Conservation (phyloP, 2,797 vertebrate species). For the Poecilia picta region DNA sequence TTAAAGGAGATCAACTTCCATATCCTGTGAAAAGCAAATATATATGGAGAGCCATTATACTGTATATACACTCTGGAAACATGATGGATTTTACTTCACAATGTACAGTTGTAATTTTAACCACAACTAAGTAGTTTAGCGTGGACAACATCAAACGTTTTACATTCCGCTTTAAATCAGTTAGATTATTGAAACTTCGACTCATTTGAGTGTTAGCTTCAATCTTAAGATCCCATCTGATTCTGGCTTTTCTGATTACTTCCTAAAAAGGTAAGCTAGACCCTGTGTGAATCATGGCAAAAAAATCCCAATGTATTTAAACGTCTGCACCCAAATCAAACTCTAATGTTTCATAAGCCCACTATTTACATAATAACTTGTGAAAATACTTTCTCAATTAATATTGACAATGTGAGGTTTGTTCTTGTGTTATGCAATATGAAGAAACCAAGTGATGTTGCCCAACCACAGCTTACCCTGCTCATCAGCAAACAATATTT, state of each 20-base stretch:
- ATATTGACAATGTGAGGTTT: not conserved
- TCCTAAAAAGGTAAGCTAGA: not conserved
- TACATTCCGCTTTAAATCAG: no score
- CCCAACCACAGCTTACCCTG: not conserved
- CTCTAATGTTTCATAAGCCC: not conserved
- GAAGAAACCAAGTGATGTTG: not conserved
- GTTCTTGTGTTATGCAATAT: not conserved
- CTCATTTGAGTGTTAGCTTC: not conserved
- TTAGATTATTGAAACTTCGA: not conserved
- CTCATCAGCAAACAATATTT: not conserved
- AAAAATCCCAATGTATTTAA: not conserved
- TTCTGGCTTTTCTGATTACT: not conserved
- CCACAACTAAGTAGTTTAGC: not conserved
- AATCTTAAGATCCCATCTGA: not conserved
- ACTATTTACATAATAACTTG: not conserved
- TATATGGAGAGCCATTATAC: not conserved
- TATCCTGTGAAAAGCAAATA: constrained; percentile 52
- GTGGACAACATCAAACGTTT: no score
- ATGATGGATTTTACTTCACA: not conserved
- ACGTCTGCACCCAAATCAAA: not conserved
- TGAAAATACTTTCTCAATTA: not conserved
- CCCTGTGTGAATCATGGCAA: not conserved
- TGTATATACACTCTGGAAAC: not conserved
- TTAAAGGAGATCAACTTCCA: constrained; percentile 83
- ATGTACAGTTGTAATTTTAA: not conserved